Percentiles rank a stretch among this genome's conserved stretches.
phyloP scores from a whole-genome alignment of 2,113 vertebrate species.

The Burhinus bistriatus region DNA sequence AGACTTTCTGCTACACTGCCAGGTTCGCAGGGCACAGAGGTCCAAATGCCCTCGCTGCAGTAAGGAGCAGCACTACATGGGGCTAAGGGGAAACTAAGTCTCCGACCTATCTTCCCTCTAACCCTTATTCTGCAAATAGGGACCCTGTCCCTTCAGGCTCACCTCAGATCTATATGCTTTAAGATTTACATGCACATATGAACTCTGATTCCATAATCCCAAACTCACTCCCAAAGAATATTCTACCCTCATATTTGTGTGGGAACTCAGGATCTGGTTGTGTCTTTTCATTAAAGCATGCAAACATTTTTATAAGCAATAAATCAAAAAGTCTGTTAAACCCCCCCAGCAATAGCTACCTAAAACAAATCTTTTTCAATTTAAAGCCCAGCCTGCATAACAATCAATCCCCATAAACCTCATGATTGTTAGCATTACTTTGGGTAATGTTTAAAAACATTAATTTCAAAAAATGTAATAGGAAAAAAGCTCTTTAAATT shows the following conservation, averaged over 20 bases:
- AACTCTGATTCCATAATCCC: not conserved
- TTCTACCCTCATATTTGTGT: not conserved
- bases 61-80: rapidly evolving
- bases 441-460: slow-evolving; percentile 76
- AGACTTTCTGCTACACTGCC: not conserved
- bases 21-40: not conserved
- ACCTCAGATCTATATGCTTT: not conserved
- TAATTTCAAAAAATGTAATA: slow-evolving; percentile 78
- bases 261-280: not conserved
- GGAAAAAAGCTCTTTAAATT: slow-evolving; percentile 77
- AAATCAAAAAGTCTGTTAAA: not conserved
- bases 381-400: slow-evolving; percentile 21
- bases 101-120: not conserved
- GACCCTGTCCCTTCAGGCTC: not conserved
- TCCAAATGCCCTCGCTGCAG: not conserved
- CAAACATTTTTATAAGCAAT: not conserved
- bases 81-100: not conserved
- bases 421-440: slow-evolving; percentile 73
- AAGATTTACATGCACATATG: rapidly evolving
- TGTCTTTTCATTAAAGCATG: not conserved
- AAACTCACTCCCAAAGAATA: not conserved
- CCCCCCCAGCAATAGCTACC: not conserved
- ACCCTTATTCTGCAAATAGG: not conserved
- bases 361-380: slow-evolving; percentile 26
- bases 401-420: slow-evolving; percentile 69